Percentiles rank a stretch among this genome's conserved stretches.
These are phyloP conservation scores for Aptenodytes forsteri DNA, from an alignment of 2,113 vertebrate species.

Conservation along the genomic window DNA sequence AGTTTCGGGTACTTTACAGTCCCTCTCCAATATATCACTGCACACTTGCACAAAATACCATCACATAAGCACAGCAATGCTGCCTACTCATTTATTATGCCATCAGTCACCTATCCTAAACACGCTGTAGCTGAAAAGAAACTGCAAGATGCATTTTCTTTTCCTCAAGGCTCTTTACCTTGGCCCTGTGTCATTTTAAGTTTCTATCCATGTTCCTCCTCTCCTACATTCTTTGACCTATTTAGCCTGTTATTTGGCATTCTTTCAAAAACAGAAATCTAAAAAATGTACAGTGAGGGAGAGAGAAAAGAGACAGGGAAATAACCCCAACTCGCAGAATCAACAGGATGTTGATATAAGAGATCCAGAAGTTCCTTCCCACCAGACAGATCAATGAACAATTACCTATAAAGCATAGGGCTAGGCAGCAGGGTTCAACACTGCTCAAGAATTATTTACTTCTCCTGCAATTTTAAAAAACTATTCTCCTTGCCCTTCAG, in stretches of 20 bases:
- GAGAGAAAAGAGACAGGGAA: neutral
- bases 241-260: slow-evolving; percentile 41
- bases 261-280: slow-evolving; percentile 36
- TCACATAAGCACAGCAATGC: neutral
- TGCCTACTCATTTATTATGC: slow-evolving; percentile 16
- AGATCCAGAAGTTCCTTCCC: slow-evolving; percentile 1
- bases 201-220: slow-evolving; percentile 11
- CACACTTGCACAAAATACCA: neutral
- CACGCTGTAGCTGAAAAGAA: neutral
- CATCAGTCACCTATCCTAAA: neutral
- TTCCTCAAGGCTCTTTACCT: neutral
- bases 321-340: neutral
- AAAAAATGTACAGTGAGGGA: neutral
- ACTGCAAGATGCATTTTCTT: neutral
- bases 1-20: neutral
- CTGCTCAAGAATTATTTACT: slow-evolving; percentile 36
- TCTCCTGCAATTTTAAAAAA: slow-evolving; percentile 33
- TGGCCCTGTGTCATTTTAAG: neutral
- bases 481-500: slow-evolving; percentile 4
- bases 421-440: slow-evolving; percentile 36
- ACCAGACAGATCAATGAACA: slow-evolving; percentile 46
- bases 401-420: slow-evolving; percentile 40
- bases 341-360: slow-evolving; percentile 18
- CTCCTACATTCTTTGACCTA: slow-evolving; percentile 53
- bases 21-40: neutral